Conservation (phyloP, 2,797 vertebrate genomes). For the Acipenser transmontanus region DNA sequence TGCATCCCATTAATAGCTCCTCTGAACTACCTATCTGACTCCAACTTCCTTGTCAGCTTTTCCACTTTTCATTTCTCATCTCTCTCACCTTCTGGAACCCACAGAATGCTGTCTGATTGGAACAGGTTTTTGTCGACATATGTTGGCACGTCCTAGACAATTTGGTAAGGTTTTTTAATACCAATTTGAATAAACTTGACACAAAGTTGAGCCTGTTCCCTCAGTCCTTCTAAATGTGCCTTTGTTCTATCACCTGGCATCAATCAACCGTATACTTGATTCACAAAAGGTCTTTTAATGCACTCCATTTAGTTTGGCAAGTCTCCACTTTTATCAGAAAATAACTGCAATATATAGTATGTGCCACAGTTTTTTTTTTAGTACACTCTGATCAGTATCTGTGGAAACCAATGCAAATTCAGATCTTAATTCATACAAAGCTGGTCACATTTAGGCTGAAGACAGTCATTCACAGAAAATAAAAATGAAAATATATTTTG, state of each 20-base stretch:
- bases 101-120: not conserved
- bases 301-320: slow-evolving; percentile 50
- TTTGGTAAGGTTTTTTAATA: slow-evolving; percentile 14
- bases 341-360: too few relatives aligned
- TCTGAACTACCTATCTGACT: slow-evolving; percentile 13
- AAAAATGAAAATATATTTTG: too few relatives aligned
- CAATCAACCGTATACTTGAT: slow-evolving; percentile 60
- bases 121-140: not conserved
- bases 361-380: too few relatives aligned
- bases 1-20: not conserved
- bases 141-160: not conserved
- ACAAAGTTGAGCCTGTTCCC: slow-evolving; percentile 21
- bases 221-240: slow-evolving; percentile 54
- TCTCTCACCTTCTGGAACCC: slow-evolving; percentile 2
- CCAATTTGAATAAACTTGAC: slow-evolving; percentile 14
- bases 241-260: slow-evolving; percentile 77
- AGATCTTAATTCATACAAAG: too few relatives aligned
- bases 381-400: too few relatives aligned
- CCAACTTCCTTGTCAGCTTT: not conserved
- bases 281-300: slow-evolving; percentile 51
- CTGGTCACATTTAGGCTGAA: too few relatives aligned
- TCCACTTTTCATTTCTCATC: not conserved
- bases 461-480: too few relatives aligned
- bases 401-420: too few relatives aligned
- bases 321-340: slow-evolving; percentile 34